Evolutionary conservation across 2,797 vertebrate genomes (phyloP), one percentile per base, ranked within the genome.

Genomic region (Macroramphosus scolopax): DNA sequence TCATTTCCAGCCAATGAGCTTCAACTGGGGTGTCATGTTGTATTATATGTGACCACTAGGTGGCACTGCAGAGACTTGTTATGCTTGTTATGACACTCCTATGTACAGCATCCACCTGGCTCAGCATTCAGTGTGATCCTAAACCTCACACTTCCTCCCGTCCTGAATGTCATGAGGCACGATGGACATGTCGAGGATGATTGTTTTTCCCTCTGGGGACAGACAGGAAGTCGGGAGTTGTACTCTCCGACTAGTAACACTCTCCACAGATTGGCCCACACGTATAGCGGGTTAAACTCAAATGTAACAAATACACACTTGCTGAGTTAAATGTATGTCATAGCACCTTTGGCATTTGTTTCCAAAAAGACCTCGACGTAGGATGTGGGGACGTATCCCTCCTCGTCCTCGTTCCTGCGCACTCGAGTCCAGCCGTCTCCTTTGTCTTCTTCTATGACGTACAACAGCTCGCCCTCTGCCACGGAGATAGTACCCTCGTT

Each of bases 271-370:
- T n/a, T 4, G 7, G 25, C 14, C 17, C 16, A n/a, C 18, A 56
- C 26, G 3, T 31, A 36, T 9, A 43, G 53, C 48, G 29, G 3
- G 35, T 36, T 38, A 48, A 55, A 12, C n/a, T 17, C 50, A 68
- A 51, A 68, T 25, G 49, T 5, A 25, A 72, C 18, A 66, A 32
- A 45, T 35, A 47, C 29, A 49, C 18, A 33, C 51, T 28, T 4
- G 47, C 17, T 50, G 50, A 55, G 63, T 92, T 93, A 98, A 89
- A 97, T 97, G 88, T 97, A 98, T 73, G 96, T 97, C 93, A 97
- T 93, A 92, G 94, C 93, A 99, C 97, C 97, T 99, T 98, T 97
- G 94, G 95, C 92, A 88, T 93, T 97, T 80, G 93, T 94, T 92
- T 98, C 97, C 91, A 99, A 93, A 82, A 95, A 95, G 87, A 98